Conservation (phyloP, 2,888 invertebrate genomes). For the Agrochola circellaris region DNA sequence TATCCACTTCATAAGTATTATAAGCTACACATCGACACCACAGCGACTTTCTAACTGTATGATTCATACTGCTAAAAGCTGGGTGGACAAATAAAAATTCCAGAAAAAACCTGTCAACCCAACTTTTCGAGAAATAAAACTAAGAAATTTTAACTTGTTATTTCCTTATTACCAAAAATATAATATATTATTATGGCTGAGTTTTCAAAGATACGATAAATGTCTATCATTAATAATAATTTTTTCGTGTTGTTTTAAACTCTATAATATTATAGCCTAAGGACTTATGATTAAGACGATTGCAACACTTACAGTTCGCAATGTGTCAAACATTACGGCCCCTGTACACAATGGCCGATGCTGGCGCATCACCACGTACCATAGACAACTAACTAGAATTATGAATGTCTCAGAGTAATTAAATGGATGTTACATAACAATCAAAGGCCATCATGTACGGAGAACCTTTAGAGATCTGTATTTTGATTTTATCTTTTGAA, state of each 20-base stretch:
- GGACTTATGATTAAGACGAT: constrained; percentile 85
- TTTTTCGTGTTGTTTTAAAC: constrained; percentile 79
- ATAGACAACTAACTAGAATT: constrained; percentile 31
- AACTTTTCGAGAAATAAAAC: constrained; percentile 76
- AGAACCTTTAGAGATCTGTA: constrained; percentile 83
- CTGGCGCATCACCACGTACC: constrained; percentile 15
- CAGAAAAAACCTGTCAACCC: constrained; percentile 75
- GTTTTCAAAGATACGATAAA: constrained; percentile 88
- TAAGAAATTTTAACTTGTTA: constrained; percentile 81
- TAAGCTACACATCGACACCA: constrained; percentile 75
- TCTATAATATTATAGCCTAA: constrained; percentile 83
- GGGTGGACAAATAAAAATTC: constrained; percentile 74
- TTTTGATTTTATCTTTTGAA: constrained; percentile 72
- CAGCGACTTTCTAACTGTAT: constrained; percentile 72
- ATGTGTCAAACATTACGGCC: constrained; percentile 77
- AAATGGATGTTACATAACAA: constrained; percentile 11
- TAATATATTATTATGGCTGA: constrained; percentile 90
- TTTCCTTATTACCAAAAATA: constrained; percentile 88
- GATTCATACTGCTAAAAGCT: constrained; percentile 69
- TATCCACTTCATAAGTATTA: constrained; percentile 62
- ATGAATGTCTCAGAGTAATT: constrained; percentile 19
- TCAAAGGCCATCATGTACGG: constrained; percentile 53
- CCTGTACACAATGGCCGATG: constrained; percentile 50
- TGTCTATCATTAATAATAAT: constrained; percentile 84
- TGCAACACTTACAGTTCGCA: constrained; percentile 88